Evolutionary conservation across 1,140 invertebrate species (phyloP).

Genomic region (Trachymyrmex septentrionalis): DNA sequence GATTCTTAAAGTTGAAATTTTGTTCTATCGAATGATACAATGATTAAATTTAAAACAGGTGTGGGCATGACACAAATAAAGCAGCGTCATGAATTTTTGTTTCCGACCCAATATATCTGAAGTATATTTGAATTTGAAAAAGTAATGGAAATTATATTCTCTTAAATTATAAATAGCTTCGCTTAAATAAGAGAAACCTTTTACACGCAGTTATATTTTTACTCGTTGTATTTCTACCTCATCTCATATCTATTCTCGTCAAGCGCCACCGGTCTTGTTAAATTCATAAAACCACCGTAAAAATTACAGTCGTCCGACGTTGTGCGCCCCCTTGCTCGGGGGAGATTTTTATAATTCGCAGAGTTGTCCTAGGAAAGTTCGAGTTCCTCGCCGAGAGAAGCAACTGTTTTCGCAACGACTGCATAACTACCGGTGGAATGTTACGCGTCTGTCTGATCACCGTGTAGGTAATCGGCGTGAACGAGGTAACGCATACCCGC

Average conservation of each 20-base stretch:
- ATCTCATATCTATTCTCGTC: slow-evolving; percentile 1
- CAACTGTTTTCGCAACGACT: slow-evolving; percentile 51
- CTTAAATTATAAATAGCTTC: not conserved
- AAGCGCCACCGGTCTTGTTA: not conserved
- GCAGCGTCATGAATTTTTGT: no score
- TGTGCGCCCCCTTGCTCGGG: not conserved
- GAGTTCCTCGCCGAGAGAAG: slow-evolving; percentile 26
- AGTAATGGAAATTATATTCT: slow-evolving; percentile 1
- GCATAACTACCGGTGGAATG: slow-evolving; percentile 50
- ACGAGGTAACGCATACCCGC: slow-evolving; percentile 53
- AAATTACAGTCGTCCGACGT: not conserved
- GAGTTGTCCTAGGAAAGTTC: not conserved
- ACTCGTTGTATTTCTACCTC: no score
- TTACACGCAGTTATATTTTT: slow-evolving; percentile 1
- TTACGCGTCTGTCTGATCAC: slow-evolving; percentile 50
- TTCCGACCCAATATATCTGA: no score
- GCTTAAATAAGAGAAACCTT: not conserved
- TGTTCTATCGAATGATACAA: no score
- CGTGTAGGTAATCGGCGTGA: slow-evolving; percentile 42
- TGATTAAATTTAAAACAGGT: no score
- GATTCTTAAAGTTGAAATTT: no score
- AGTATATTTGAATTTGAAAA: not conserved
- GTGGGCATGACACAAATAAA: no score
- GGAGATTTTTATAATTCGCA: slow-evolving; percentile 11
- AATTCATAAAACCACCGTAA: slow-evolving; percentile 7